A percentile compares a stretch with the other conserved stretches of the same genome.
These are phyloP conservation scores for Cylindroiulus punctatus DNA, from an alignment of 2,888 invertebrate species.

Conservation along the genomic window DNA sequence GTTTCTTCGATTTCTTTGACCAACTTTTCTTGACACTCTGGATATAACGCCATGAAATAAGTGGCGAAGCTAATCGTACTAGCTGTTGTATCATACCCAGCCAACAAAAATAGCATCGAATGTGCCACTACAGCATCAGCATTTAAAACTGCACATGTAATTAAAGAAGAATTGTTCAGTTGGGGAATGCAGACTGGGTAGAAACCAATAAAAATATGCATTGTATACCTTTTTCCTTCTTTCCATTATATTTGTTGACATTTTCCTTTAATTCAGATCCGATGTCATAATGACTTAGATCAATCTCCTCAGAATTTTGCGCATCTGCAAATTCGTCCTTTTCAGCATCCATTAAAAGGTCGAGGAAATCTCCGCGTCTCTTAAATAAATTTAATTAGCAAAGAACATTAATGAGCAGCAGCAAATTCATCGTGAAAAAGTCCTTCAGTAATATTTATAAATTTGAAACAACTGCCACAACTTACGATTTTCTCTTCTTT, in stretches of 20 bases:
- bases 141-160: constrained; percentile 41
- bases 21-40: constrained; percentile 51
- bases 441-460: neutral
- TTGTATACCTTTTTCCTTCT: neutral
- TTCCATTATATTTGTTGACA: neutral
- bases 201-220: too few relatives aligned
- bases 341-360: constrained; percentile 51
- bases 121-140: constrained; percentile 48
- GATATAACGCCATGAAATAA: constrained; percentile 53
- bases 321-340: neutral
- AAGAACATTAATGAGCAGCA: neutral
- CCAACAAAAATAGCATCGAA: constrained; percentile 51
- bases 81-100: constrained; percentile 51
- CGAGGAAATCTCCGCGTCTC: constrained; percentile 53
- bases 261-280: neutral
- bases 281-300: neutral
- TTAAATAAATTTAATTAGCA: neutral
- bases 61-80: constrained; percentile 8
- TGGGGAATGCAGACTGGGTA: too few relatives aligned
- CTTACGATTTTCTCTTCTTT: constrained; percentile 43
- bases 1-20: constrained; percentile 51
- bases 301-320: neutral
- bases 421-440: neutral
- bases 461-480: too few relatives aligned
- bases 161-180: neutral